phyloP scores from a whole-genome alignment of 2,113 vertebrate species.

The Pelodiscus sinensis region DNA sequence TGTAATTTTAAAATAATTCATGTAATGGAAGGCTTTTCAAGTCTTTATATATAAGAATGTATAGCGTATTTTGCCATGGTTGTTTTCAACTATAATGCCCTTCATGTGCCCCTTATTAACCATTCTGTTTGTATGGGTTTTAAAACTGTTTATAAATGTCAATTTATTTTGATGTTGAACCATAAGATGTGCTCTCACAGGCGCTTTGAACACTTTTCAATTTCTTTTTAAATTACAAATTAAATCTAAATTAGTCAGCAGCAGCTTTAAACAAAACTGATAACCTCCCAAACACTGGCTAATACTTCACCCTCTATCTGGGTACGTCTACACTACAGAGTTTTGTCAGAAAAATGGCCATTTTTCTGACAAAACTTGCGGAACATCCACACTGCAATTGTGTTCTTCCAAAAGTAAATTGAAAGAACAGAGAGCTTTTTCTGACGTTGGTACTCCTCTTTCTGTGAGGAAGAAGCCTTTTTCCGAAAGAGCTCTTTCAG shows the following conservation, averaged over 20 bases:
- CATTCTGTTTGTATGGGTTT: background rate
- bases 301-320: background rate
- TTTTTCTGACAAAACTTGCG: too few relatives aligned
- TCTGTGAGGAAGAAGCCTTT: too few relatives aligned
- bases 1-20: background rate
- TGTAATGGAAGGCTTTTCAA: constrained; percentile 7
- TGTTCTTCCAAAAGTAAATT: too few relatives aligned
- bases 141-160: background rate
- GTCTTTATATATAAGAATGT: background rate
- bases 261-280: background rate
- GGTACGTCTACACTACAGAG: background rate
- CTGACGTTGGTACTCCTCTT: too few relatives aligned
- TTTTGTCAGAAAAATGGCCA: too few relatives aligned
- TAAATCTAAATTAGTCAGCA: background rate
- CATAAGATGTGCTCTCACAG: background rate
- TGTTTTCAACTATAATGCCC: background rate
- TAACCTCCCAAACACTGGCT: background rate
- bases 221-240: background rate
- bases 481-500: too few relatives aligned
- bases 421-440: too few relatives aligned
- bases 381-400: too few relatives aligned
- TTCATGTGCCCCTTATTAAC: background rate
- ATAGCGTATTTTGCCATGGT: background rate
- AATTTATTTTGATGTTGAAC: background rate
- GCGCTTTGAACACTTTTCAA: background rate